phyloP scores from a whole-genome alignment of 1,140 invertebrate genomes.

The Camponotus pennsylvanicus region DNA sequence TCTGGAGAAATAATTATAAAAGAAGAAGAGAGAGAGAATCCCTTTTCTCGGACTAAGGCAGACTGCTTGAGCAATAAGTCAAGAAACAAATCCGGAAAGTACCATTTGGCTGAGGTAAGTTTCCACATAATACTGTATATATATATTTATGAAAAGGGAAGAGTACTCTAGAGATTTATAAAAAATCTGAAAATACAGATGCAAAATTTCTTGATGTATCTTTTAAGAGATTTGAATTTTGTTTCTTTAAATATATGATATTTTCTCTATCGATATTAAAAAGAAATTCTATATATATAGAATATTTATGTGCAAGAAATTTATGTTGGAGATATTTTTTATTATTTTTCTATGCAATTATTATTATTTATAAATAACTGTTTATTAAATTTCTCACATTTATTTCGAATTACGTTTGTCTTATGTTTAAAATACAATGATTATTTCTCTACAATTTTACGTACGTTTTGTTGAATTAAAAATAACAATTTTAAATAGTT shows the following conservation, averaged over 20 bases:
- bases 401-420: background rate
- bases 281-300: background rate
- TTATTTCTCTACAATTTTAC: background rate
- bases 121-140: background rate
- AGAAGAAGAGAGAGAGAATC: background rate
- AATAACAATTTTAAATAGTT: background rate
- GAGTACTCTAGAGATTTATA: background rate
- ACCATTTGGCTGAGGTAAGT: constrained; percentile 7
- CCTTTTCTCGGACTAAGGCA: background rate
- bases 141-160: background rate
- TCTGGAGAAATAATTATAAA: constrained; percentile 13
- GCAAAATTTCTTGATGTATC: background rate
- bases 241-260: background rate
- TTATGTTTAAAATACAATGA: background rate
- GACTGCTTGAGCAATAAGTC: background rate
- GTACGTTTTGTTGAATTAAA: background rate
- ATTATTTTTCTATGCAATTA: background rate
- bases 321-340: background rate
- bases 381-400: background rate
- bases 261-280: background rate
- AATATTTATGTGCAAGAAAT: background rate
- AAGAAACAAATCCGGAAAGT: constrained; percentile 6
- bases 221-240: background rate
- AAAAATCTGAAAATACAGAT: background rate
- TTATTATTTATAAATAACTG: background rate